A percentile compares a stretch with the other conserved stretches of the same genome.
Evolutionary conservation across 2,888 invertebrate species (phyloP).

Genomic region (Lasius platythorax): DNA sequence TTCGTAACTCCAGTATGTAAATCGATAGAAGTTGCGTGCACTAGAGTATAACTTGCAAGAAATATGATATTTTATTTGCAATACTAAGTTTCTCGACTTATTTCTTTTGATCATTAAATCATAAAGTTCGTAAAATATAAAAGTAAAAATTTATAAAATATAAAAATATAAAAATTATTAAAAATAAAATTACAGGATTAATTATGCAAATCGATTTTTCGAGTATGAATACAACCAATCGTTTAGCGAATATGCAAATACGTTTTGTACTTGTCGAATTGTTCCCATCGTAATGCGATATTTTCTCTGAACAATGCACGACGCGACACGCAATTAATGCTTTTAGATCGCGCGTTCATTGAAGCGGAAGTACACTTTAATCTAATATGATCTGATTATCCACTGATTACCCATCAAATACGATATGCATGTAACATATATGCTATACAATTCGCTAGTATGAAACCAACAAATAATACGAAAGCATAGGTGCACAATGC

Average conservation of each 20-base stretch:
- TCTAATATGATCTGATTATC: conserved; percentile 46
- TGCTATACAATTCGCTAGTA: conserved; percentile 4
- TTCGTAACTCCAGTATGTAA: neutral
- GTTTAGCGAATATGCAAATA: neutral
- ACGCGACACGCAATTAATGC: conserved; percentile 27
- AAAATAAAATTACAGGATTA: neutral
- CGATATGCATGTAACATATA: conserved; percentile 1
- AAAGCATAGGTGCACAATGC: conserved; percentile 23
- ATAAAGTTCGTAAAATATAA: neutral
- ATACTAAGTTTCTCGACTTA: neutral
- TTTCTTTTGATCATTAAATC: neutral
- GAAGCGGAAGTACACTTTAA: conserved; percentile 40
- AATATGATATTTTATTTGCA: conserved; percentile 20
- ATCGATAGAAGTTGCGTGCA: neutral
- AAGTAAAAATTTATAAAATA: too few relatives aligned
- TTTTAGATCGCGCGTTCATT: conserved; percentile 14
- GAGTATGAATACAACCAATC: neutral
- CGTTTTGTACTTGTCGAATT: conserved; percentile 2
- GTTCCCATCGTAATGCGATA: conserved; percentile 19
- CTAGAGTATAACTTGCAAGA: neutral
- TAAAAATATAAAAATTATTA: neutral
- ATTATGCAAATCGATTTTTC: neutral
- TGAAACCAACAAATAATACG: conserved; percentile 28
- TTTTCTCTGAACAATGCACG: neutral
- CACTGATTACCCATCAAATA: conserved; percentile 48